A percentile compares a stretch with the other conserved stretches of the same genome.
These are phyloP conservation scores for Acromyrmex heyeri DNA, from an alignment of 1,140 invertebrate genomes.

Conservation along the genomic window DNA sequence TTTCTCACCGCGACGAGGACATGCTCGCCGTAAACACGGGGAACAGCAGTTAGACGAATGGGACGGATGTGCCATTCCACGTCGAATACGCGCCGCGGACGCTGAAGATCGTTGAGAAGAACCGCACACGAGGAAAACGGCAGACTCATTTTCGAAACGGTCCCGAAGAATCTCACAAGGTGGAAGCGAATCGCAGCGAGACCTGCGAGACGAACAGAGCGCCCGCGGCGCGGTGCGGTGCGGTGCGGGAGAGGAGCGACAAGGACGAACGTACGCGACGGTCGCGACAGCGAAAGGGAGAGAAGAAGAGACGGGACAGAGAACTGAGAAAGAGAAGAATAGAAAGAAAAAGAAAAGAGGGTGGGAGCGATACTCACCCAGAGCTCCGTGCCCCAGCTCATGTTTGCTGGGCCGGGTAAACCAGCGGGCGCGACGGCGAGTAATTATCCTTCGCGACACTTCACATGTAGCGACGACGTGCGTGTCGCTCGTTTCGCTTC, in stretches of 20 bases:
- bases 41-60: background rate
- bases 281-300: slow-evolving; percentile 10
- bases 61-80: background rate
- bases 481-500: slow-evolving; percentile 1
- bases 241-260: slow-evolving; percentile 22
- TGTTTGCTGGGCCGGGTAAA: slow-evolving; percentile 83
- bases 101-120: too few species aligned
- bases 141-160: background rate
- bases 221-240: slow-evolving; percentile 14
- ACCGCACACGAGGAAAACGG: background rate
- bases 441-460: slow-evolving; percentile 74
- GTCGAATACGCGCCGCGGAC: background rate
- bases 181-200: slow-evolving; percentile 21
- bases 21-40: slow-evolving; percentile 1
- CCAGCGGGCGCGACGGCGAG: slow-evolving; percentile 70
- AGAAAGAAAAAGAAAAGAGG: slow-evolving; percentile 46
- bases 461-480: slow-evolving; percentile 78
- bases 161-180: slow-evolving; percentile 15
- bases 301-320: slow-evolving; percentile 15
- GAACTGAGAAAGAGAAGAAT: slow-evolving; percentile 29
- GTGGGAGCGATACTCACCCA: slow-evolving; percentile 86
- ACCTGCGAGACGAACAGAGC: slow-evolving; percentile 7
- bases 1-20: background rate
- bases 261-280: slow-evolving; percentile 43
- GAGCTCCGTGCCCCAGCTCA: slow-evolving; percentile 89